phyloP scores from a whole-genome alignment of 2,888 invertebrate species.

The Apamea sordens region DNA sequence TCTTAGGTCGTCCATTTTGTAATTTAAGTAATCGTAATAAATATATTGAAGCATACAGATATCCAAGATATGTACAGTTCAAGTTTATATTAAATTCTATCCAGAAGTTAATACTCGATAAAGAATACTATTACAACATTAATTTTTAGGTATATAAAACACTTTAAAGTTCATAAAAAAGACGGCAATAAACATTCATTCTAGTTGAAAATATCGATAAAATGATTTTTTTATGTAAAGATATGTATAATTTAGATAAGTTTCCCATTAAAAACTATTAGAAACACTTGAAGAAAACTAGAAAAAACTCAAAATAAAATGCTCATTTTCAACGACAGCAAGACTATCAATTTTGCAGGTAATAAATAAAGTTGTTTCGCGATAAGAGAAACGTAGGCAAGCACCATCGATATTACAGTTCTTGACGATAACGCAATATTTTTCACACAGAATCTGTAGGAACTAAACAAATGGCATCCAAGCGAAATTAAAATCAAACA shows the following conservation, averaged over 20 bases:
- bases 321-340: conserved; percentile 28
- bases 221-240: conserved; percentile 52
- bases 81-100: conserved; percentile 62
- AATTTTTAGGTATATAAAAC: conserved; percentile 63
- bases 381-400: conserved; percentile 54
- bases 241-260: conserved; percentile 68
- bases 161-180: conserved; percentile 60
- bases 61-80: conserved; percentile 67
- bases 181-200: conserved; percentile 60
- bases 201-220: conserved; percentile 60
- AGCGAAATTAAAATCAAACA: conserved; percentile 58
- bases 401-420: conserved; percentile 59
- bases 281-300: conserved; percentile 45
- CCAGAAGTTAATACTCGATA: conserved; percentile 66
- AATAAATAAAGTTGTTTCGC: conserved; percentile 43
- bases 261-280: conserved; percentile 50
- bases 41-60: conserved; percentile 65
- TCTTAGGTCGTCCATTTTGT: conserved; percentile 53
- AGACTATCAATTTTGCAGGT: conserved; percentile 41
- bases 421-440: conserved; percentile 45
- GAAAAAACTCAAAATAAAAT: conserved; percentile 58
- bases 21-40: conserved; percentile 48
- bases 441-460: conserved; percentile 64
- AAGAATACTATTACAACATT: conserved; percentile 67
- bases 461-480: conserved; percentile 68